These are phyloP conservation scores for Serripes groenlandicus DNA, from an alignment of 2,888 invertebrate genomes.

Conservation along the genomic window DNA sequence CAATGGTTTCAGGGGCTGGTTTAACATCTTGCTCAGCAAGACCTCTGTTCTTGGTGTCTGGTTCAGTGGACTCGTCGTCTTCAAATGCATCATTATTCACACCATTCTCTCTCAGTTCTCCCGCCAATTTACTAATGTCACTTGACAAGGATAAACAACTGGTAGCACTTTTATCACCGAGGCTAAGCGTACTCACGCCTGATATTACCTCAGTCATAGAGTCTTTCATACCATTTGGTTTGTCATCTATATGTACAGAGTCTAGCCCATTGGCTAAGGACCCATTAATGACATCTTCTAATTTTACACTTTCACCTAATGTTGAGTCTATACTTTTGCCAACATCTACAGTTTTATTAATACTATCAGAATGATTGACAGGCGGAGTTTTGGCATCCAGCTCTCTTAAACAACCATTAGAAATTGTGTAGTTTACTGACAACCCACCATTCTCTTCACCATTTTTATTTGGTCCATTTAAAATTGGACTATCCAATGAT, in stretches of 20 bases:
- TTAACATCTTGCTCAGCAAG: slow-evolving; percentile 1
- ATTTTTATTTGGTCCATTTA: slow-evolving; percentile 35
- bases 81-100: not conserved
- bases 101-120: slow-evolving; percentile 17
- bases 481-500: slow-evolving; percentile 9
- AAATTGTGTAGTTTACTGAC: slow-evolving; percentile 41
- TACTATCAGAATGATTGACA: not conserved
- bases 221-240: not conserved
- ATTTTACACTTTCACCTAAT: not conserved
- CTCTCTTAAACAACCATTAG: slow-evolving; percentile 45
- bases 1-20: not conserved
- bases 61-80: not conserved
- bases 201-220: slow-evolving; percentile 39
- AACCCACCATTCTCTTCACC: slow-evolving; percentile 26
- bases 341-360: not conserved
- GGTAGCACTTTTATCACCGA: slow-evolving; percentile 35
- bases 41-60: not conserved
- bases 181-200: slow-evolving; percentile 44
- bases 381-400: not conserved
- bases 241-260: not conserved
- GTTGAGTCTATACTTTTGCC: not conserved
- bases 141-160: slow-evolving; percentile 33
- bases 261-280: slow-evolving; percentile 32
- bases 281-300: slow-evolving; percentile 11
- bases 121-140: slow-evolving; percentile 37